Base-by-base conservation (phyloP, 2,888 invertebrate species). In the Lacanobia wlatinum region DNA sequence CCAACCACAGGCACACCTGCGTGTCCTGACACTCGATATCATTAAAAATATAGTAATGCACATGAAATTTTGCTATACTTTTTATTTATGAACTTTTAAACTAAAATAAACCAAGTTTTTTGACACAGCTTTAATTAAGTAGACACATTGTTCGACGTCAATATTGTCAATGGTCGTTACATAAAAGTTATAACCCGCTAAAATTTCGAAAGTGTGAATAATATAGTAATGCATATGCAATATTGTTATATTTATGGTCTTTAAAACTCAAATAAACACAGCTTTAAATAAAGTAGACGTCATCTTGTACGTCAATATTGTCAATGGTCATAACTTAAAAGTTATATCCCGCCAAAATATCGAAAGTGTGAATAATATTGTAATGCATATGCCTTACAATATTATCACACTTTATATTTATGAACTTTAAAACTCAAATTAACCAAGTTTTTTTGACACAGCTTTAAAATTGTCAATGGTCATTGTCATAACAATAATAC, bases 1-100 rank as follows among this genome's bases (percentile, higher is more conserved):
- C 70, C 87, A 78, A 64, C 84, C 23, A 80, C 86, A 76, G 71
- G 63, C 76, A 77, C 80, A 82, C 82, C 76, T 83, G 78, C 75
- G 55, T 61, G 67, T 60, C 66, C 79, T 58, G 62, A 64, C 63
- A 77, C 72, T 70, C 66, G 64, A 70, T 76, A 66, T 78, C 78
- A 80, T 83, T 78, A 76, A 76, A 80, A 73, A 76, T 80, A 76
- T 82, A 82, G 53, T 74, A 76, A 76, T 74, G 43, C 58, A 86
- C 65, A 62, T 74, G 82, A 67, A 76, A 76, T 82, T 73, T 82
- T 74, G 73, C 70, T 75, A 72, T 60, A 84, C 14, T 77, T 78
- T 72, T 78, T 38, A 16, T 59, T 78, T 59, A 74, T 59, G 40
- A 61, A 43, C n/a, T 52, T 62, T 28, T 62, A 62, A 58, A 62